A percentile compares a stretch with the other conserved stretches of the same genome.
These are phyloP conservation scores for Leptoteleia sp. DNA, from an alignment of 1,140 invertebrate genomes.

Conservation along the genomic window DNA sequence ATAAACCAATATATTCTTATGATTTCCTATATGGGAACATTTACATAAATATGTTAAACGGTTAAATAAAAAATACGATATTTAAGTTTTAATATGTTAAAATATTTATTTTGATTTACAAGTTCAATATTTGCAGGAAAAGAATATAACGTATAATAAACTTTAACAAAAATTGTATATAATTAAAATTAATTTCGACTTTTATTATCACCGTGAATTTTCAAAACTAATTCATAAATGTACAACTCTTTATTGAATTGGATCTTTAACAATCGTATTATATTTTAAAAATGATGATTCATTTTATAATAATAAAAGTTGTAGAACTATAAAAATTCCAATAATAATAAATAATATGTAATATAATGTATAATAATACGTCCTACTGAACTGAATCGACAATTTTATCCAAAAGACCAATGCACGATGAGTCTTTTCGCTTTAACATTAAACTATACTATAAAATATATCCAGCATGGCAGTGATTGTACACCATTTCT, in stretches of 20 bases:
- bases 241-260: slow-evolving; percentile 17
- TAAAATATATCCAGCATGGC: slow-evolving; percentile 77
- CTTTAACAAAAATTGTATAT: slow-evolving; percentile 52
- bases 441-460: slow-evolving; percentile 70
- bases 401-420: slow-evolving; percentile 34
- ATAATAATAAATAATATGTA: too few species aligned
- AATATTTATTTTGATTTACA: slow-evolving; percentile 65
- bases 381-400: slow-evolving; percentile 35
- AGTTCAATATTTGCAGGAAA: slow-evolving; percentile 56
- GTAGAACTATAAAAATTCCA: too few species aligned
- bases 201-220: slow-evolving; percentile 40
- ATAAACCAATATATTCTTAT: too few species aligned
- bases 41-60: too few species aligned
- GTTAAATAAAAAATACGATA: too few species aligned
- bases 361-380: too few species aligned
- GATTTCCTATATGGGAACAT: too few species aligned
- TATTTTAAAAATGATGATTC: too few species aligned
- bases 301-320: too few species aligned
- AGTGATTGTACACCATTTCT: slow-evolving; percentile 74
- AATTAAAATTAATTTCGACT: slow-evolving; percentile 59
- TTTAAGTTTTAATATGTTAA: slow-evolving; percentile 50
- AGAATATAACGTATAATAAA: slow-evolving; percentile 59
- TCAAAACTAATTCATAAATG: slow-evolving; percentile 23
- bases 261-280: too few species aligned
- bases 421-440: slow-evolving; percentile 19